phyloP scores from a whole-genome alignment of 2,888 invertebrate species.

The Dusona sp. region DNA sequence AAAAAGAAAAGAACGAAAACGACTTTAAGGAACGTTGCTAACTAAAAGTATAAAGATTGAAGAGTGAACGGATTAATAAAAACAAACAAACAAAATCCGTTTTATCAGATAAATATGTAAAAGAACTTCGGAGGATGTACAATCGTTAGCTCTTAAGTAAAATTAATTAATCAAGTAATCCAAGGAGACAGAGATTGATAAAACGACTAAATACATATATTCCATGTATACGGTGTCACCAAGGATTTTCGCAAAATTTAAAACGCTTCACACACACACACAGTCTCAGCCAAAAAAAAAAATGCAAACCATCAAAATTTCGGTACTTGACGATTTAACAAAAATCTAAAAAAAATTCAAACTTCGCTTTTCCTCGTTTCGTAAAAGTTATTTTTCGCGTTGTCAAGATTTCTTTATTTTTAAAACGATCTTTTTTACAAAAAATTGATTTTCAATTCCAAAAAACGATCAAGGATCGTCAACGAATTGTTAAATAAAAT shows the following conservation, averaged over 20 bases:
- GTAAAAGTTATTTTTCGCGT: too few species aligned
- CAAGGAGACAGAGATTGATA: constrained; percentile 27
- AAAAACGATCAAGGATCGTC: background rate
- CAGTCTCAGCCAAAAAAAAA: constrained; percentile 3
- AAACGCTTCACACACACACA: background rate
- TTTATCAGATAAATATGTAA: constrained; percentile 32
- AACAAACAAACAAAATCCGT: constrained; percentile 32
- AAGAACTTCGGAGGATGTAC: constrained; percentile 63
- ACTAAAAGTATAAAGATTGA: background rate
- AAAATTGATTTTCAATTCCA: background rate
- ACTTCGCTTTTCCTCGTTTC: too few species aligned
- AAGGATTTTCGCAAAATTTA: background rate
- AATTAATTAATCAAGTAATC: constrained; percentile 37
- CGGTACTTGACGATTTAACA: background rate
- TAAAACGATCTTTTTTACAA: background rate
- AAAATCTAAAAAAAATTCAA: too few species aligned
- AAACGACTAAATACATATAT: constrained; percentile 23
- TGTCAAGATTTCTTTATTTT: too few species aligned
- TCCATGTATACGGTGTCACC: constrained; percentile 15
- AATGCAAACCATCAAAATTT: background rate
- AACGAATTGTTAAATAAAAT: background rate
- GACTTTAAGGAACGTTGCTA: constrained; percentile 16
- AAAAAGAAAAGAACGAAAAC: constrained; percentile 29
- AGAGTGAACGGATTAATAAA: background rate
- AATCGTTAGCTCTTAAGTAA: constrained; percentile 68